These are phyloP conservation scores for Danaus chrysippus DNA, from an alignment of 2,888 invertebrate species.

Conservation along the genomic window DNA sequence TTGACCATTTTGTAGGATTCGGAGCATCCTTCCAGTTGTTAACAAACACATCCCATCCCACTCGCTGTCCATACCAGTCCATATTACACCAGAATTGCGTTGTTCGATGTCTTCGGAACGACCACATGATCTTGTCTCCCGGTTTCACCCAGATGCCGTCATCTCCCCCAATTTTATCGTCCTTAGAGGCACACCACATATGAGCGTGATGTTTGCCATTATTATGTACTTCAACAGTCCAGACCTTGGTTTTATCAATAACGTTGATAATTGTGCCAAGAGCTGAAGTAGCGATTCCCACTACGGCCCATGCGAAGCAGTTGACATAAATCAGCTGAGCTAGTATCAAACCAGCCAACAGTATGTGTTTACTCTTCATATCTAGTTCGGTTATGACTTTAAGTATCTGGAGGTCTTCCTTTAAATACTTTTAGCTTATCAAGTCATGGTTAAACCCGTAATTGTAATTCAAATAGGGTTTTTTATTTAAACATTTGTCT, in stretches of 20 bases:
- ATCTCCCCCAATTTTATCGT: not conserved
- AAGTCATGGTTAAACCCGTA: too few species aligned
- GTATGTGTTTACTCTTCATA: not conserved
- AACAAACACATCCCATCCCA: not conserved
- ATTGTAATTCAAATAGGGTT: not conserved
- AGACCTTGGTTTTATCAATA: not conserved
- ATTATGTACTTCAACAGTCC: not conserved
- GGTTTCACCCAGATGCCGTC: not conserved
- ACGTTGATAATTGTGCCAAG: not conserved
- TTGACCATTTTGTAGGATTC: not conserved
- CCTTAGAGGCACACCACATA: not conserved
- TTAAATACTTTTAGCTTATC: not conserved
- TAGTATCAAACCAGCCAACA: not conserved
- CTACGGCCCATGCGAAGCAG: not conserved
- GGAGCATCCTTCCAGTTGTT: not conserved
- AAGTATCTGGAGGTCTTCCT: not conserved
- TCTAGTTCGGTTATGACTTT: not conserved
- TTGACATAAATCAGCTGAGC: not conserved
- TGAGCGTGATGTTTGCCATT: not conserved
- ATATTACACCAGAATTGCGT: constrained; percentile 3
- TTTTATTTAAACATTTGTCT: too few species aligned
- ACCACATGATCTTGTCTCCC: not conserved
- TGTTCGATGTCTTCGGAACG: not conserved
- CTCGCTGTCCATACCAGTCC: constrained; percentile 5
- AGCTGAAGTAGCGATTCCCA: not conserved